Percentiles rank a stretch among this genome's conserved stretches.
phyloP scores from a whole-genome alignment of 2,113 vertebrate genomes.

The Oncorhynchus mykiss region DNA sequence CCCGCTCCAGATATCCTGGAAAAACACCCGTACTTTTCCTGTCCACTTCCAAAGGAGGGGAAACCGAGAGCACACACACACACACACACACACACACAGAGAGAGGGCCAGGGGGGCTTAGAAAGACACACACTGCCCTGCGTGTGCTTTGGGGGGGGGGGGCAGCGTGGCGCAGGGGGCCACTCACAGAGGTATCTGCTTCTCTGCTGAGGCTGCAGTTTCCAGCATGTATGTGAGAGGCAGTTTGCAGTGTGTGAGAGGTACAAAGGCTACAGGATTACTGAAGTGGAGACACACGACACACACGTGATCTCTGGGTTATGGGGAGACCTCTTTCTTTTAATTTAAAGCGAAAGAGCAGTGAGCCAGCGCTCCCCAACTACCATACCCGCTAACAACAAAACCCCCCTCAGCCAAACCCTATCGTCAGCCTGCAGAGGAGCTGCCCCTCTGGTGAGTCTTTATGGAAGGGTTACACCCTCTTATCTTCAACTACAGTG shows the following conservation, averaged over 20 bases:
- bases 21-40: conserved; percentile 50
- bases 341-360: conserved; percentile 11
- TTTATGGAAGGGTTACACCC: no score
- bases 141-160: no score
- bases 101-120: conserved; percentile 17
- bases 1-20: conserved; percentile 34
- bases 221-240: conserved; percentile 44
- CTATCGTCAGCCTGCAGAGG: no score
- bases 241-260: conserved; percentile 35
- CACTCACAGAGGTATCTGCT: conserved; percentile 8
- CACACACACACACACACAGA: conserved; percentile 20
- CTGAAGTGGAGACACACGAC: conserved; percentile 50
- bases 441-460: no score
- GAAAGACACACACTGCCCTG: background rate
- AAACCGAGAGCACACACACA: conserved; percentile 25
- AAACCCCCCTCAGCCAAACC: no score
- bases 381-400: background rate
- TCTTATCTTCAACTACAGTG: no score
- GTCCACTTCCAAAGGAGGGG: conserved; percentile 36
- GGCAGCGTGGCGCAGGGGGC: conserved; percentile 8
- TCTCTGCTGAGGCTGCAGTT: conserved; percentile 69
- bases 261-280: conserved; percentile 64
- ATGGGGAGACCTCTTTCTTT: background rate
- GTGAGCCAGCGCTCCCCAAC: background rate
- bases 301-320: conserved; percentile 19